These are phyloP conservation scores for Spatulosminthurus flaviceps DNA, from an alignment of 2,888 invertebrate genomes.

Conservation along the genomic window DNA sequence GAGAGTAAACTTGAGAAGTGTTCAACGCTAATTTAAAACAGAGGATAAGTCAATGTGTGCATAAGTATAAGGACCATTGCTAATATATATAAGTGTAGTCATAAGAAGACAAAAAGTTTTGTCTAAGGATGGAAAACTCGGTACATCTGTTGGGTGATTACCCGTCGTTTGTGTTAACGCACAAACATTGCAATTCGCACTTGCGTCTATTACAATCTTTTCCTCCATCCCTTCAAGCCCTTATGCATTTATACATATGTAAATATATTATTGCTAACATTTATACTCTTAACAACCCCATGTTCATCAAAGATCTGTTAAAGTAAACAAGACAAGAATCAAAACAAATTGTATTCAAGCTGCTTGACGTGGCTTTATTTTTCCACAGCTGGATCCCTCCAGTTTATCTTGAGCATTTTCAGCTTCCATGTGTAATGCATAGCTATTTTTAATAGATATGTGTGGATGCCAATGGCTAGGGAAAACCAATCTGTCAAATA, in stretches of 20 bases:
- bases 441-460: no score
- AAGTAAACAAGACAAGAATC: slow-evolving; percentile 18
- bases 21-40: no score
- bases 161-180: slow-evolving; percentile 11
- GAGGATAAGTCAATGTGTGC: no score
- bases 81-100: neutral
- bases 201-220: no score
- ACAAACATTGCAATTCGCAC: slow-evolving; percentile 9
- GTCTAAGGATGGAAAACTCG: neutral
- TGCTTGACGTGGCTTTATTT: slow-evolving; percentile 10
- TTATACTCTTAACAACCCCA: neutral
- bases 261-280: slow-evolving; percentile 2
- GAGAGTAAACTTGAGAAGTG: no score
- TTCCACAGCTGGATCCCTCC: slow-evolving; percentile 5
- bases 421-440: no score
- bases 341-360: slow-evolving; percentile 14
- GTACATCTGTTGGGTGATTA: slow-evolving; percentile 12
- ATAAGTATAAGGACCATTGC: neutral
- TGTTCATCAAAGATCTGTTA: slow-evolving; percentile 4
- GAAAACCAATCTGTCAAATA: neutral
- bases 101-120: neutral
- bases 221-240: neutral
- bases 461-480: neutral
- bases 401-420: neutral
- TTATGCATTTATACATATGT: neutral